These are phyloP conservation scores for Archilochus colubris DNA, from an alignment of 2,113 vertebrate genomes.

Conservation along the genomic window DNA sequence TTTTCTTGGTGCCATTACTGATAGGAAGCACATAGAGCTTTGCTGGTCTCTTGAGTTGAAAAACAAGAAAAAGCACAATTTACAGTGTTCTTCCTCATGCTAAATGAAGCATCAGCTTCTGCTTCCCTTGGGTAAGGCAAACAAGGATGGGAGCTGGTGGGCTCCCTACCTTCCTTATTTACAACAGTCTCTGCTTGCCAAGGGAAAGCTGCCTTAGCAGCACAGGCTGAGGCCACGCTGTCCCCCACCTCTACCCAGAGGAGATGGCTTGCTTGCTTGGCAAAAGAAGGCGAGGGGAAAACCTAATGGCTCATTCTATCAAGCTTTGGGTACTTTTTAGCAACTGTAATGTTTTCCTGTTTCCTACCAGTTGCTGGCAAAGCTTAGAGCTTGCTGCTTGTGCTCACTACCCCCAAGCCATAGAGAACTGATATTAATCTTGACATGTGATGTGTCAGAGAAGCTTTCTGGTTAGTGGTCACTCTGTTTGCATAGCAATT, in stretches of 20 bases:
- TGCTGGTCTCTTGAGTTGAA: neutral
- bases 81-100: neutral
- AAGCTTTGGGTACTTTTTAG: neutral
- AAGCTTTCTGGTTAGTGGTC: neutral
- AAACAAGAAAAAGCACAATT: neutral
- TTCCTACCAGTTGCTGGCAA: neutral
- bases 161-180: neutral
- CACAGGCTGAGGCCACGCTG: neutral
- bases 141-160: neutral
- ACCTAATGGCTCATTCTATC: neutral
- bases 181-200: neutral
- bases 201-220: neutral
- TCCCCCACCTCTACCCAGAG: neutral
- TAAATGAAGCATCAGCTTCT: neutral
- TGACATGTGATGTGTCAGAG: neutral
- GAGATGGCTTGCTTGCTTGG: neutral
- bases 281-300: neutral
- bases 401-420: neutral
- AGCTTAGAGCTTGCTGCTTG: neutral
- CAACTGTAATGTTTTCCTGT: neutral
- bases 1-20: neutral
- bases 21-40: neutral
- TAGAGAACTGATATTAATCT: neutral
- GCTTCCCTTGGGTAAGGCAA: neutral
- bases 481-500: neutral